These are phyloP conservation scores for Stichodactyla mertensii DNA, from an alignment of 64 coral and sea anemone genomes.

Conservation along the genomic window DNA sequence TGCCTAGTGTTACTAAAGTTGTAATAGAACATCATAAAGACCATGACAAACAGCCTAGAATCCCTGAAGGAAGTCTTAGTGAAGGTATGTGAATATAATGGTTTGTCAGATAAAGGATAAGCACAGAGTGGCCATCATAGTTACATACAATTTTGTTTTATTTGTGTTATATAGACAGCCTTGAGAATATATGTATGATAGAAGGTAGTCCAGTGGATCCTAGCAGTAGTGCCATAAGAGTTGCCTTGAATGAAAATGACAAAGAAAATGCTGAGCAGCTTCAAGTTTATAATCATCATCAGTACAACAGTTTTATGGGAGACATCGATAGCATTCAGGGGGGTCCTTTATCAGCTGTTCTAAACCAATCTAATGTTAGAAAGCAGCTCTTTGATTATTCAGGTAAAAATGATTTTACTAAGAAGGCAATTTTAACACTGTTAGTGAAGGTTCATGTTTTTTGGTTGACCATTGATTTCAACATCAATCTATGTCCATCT, in stretches of 20 bases:
- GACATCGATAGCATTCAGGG: conserved; percentile 28
- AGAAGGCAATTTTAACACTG: not conserved
- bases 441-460: not conserved
- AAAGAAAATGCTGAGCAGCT: conserved; percentile 8
- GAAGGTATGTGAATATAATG: not conserved
- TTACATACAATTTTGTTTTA: not conserved
- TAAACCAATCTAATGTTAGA: conserved; percentile 37
- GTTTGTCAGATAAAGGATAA: too few species aligned
- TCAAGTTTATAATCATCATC: not conserved
- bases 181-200: conserved; percentile 12
- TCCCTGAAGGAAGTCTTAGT: not conserved
- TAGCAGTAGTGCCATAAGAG: conserved; percentile 21
- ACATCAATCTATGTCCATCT: too few species aligned
- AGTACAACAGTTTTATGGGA: conserved; percentile 87
- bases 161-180: conserved; percentile 30
- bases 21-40: not conserved
- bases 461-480: too few species aligned
- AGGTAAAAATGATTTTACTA: not conserved
- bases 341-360: conserved; percentile 20
- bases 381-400: conserved; percentile 79
- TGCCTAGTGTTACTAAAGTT: conserved; percentile 49
- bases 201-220: conserved; percentile 46
- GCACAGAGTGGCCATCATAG: too few species aligned
- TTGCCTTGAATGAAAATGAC: conserved; percentile 1
- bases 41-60: not conserved